Conservation (phyloP, 1,140 invertebrate species). For the Notospermus geniculatus region DNA sequence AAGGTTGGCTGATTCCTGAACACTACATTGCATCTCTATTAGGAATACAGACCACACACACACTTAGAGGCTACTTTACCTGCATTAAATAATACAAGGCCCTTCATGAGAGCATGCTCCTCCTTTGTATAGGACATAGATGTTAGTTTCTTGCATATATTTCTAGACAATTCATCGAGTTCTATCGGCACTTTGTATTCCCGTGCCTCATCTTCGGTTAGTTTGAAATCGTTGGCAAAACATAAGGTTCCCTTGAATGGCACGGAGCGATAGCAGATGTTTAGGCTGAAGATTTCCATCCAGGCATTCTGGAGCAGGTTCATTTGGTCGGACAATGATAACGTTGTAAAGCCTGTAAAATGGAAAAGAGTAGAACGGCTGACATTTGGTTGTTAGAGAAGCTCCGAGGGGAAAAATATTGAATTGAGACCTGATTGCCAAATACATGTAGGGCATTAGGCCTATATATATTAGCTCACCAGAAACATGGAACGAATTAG, state of each 20-base stretch:
- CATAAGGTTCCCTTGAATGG: constrained; percentile 47
- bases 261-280: constrained; percentile 78
- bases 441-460: too few relatives aligned
- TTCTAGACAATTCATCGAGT: constrained; percentile 77
- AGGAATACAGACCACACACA: too few relatives aligned
- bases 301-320: constrained; percentile 90
- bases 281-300: constrained; percentile 93
- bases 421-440: too few relatives aligned
- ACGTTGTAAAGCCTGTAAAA: constrained; percentile 74
- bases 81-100: constrained; percentile 82
- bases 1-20: too few relatives aligned
- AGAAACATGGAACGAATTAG: too few relatives aligned
- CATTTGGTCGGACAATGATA: constrained; percentile 93
- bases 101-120: constrained; percentile 90
- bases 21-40: too few relatives aligned
- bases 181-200: constrained; percentile 43
- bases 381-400: too few relatives aligned
- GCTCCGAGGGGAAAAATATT: too few relatives aligned
- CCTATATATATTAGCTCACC: too few relatives aligned
- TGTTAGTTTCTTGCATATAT: constrained; percentile 84
- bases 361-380: too few relatives aligned
- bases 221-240: constrained; percentile 52
- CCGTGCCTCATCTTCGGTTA: constrained; percentile 42
- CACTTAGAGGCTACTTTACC: constrained; percentile 43
- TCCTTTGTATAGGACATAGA: constrained; percentile 77